These are phyloP conservation scores for Centrocercus urophasianus DNA, from an alignment of 2,113 vertebrate species.

Conservation along the genomic window DNA sequence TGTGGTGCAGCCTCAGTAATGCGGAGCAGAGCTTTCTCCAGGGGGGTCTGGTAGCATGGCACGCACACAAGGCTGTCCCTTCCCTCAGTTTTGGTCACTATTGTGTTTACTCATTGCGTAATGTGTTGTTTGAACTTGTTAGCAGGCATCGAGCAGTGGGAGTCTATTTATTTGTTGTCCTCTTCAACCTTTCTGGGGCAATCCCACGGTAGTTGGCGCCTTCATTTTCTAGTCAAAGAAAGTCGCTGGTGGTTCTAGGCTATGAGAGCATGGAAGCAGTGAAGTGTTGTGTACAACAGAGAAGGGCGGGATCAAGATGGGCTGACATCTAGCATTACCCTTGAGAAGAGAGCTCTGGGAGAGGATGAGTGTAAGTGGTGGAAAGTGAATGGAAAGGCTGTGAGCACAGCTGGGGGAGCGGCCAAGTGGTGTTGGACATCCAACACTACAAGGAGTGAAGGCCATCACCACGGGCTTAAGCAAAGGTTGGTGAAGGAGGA, in stretches of 20 bases:
- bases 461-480: neutral
- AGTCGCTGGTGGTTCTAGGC: neutral
- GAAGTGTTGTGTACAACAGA: neutral
- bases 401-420: neutral
- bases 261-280: neutral
- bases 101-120: neutral
- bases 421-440: neutral
- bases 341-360: neutral
- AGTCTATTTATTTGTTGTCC: neutral
- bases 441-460: neutral
- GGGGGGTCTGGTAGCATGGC: neutral
- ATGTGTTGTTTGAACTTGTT: neutral
- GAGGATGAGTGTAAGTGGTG: neutral
- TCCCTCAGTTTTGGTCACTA: neutral
- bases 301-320: neutral
- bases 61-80: neutral
- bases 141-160: neutral
- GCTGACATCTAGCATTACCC: neutral
- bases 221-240: neutral
- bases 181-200: neutral
- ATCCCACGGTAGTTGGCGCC: neutral
- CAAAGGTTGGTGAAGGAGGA: conserved; percentile 35
- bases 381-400: neutral
- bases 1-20: neutral
- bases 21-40: neutral